These are phyloP conservation scores for Cladopsammia gracilis DNA, from an alignment of 64 coral and sea anemone genomes.

Conservation along the genomic window DNA sequence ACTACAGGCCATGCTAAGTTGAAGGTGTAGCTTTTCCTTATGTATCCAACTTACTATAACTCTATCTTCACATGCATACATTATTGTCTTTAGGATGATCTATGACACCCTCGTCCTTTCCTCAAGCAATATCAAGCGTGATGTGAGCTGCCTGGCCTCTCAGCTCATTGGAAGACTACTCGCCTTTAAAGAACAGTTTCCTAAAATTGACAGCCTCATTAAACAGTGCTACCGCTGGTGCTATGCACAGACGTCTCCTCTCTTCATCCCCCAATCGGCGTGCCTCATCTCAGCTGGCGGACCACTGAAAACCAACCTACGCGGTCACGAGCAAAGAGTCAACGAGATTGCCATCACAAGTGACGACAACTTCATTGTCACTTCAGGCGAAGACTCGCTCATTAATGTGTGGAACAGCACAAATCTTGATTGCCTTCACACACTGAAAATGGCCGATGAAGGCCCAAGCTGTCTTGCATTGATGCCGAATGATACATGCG, in stretches of 20 bases:
- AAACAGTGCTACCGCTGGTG: constrained; percentile 83
- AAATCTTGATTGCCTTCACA: constrained; percentile 86
- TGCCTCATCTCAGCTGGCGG: constrained; percentile 89
- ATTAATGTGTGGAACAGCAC: constrained; percentile 89
- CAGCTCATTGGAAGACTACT: constrained; percentile 80
- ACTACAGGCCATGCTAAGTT: too few species aligned
- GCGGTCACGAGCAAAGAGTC: constrained; percentile 81
- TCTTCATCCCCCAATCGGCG: constrained; percentile 75
- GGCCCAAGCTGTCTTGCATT: constrained; percentile 65
- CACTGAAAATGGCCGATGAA: constrained; percentile 71
- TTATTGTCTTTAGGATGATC: constrained; percentile 37
- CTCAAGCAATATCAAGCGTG: constrained; percentile 84
- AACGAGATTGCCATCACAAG: constrained; percentile 72
- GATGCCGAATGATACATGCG: constrained; percentile 59
- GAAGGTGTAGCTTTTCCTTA: too few species aligned
- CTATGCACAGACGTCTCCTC: constrained; percentile 48
- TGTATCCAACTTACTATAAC: too few species aligned
- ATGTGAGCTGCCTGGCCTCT: constrained; percentile 70
- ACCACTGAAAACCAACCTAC: constrained; percentile 88
- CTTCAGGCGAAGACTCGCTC: constrained; percentile 80
- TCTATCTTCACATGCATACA: too few species aligned
- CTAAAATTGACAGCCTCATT: constrained; percentile 62
- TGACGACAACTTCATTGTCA: constrained; percentile 85
- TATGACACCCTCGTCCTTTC: constrained; percentile 82
- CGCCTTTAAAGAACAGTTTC: constrained; percentile 71